Conservation (phyloP, 2,797 vertebrate genomes). For the Neomorphus geoffroyi region DNA sequence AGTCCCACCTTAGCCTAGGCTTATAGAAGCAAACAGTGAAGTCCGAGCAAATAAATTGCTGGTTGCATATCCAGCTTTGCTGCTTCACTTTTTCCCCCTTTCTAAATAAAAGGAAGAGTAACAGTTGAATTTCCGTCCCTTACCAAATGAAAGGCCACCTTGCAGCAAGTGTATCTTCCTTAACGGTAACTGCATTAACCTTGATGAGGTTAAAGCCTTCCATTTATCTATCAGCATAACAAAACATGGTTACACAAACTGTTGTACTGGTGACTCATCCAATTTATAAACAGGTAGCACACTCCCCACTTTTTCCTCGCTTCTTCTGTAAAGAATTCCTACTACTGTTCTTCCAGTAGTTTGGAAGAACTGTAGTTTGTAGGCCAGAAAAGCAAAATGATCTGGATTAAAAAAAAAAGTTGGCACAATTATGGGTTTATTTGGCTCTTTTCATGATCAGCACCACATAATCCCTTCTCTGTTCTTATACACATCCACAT, state of each 20-base stretch:
- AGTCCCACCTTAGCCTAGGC: not conserved
- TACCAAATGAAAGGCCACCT: not conserved
- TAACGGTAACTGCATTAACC: not conserved
- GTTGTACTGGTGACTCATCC: not conserved
- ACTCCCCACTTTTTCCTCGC: not conserved
- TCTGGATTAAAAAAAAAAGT: no score
- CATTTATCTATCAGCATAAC: not conserved
- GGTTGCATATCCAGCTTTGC: not conserved
- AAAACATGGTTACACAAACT: not conserved
- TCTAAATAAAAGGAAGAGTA: not conserved
- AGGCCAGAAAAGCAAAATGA: not conserved
- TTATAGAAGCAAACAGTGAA: not conserved
- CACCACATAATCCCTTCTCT: not conserved
- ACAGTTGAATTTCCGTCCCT: not conserved
- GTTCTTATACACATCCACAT: not conserved
- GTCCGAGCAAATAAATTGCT: not conserved
- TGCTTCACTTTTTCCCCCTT: not conserved
- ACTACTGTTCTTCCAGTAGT: not conserved
- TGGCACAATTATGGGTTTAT: not conserved
- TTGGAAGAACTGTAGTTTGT: no score
- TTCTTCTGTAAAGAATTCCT: not conserved
- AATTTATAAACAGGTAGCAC: not conserved
- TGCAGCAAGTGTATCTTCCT: not conserved
- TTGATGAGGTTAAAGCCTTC: not conserved
- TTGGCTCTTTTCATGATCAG: not conserved